Evolutionary conservation across 2,113 vertebrate species (phyloP), one percentile per base, ranked within the genome.

Genomic region (Numenius arquata): DNA sequence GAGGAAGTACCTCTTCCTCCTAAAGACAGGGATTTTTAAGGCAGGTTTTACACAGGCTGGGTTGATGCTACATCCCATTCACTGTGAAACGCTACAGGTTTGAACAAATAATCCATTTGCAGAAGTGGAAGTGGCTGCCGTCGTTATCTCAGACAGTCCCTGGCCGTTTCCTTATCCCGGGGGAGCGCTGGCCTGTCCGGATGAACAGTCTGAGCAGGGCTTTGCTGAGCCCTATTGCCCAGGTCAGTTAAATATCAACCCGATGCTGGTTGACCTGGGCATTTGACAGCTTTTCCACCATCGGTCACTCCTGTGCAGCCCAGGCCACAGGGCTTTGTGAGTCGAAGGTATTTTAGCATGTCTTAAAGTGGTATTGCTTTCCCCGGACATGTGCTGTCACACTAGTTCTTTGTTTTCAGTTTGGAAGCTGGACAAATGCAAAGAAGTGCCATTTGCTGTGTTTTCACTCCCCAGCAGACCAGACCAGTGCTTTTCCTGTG

Each of bases 211-310:
- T 55, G 62, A 72, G 70, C 81, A 32, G n/a, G 30, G 77, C 70
- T 50, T 41, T 66, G 53, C 15, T 19, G 58, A 68, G 65, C 65
- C 12, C 2, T 4, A 2, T 2, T n/a, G 56, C 73, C 63, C 66
- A 27, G 47, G 6, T 45, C 18, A 1, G 4, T 70, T 43, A 30
- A 6, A 9, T 12, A 10, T 1, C 75, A 20, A 0, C 8, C 9
- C 3, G 7, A 2, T 34, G 22, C 75, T 4, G 3, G 8, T 50
- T 85, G 93, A 80, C 59, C 68, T 34, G 36, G 30, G 12, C 48
- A 29, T 29, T 4, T 6, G 62, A 36, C 8, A 6, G 14, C 61
- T 90, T 66, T 72, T n/a, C 50, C 40, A 38, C 29, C 87, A 34
- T 36, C 25, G 41, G 16, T 18, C 70, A 3, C n/a, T 61, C 70